Percentiles rank a stretch among this genome's conserved stretches.
Conservation (phyloP, 2,888 invertebrate genomes). For the Entomobrya multifasciata region DNA sequence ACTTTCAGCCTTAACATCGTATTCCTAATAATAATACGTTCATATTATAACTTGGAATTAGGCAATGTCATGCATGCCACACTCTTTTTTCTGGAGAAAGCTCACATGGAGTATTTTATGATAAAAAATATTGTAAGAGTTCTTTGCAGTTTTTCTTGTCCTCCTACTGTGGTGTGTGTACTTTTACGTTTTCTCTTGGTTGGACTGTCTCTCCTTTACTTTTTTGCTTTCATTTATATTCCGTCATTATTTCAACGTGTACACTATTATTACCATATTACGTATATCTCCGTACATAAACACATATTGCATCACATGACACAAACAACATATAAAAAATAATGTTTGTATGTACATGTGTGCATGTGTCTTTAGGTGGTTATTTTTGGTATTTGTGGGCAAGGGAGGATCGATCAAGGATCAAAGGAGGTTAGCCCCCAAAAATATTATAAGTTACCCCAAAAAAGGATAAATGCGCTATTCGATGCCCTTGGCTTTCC, state of each 20-base stretch:
- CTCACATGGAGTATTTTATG: constrained; percentile 11
- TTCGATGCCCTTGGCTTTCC: not conserved
- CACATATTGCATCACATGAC: constrained; percentile 17
- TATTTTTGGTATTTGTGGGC: constrained; percentile 7
- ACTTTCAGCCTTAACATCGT: too few relatives aligned
- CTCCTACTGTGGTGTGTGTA: not conserved
- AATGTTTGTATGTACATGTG: not conserved
- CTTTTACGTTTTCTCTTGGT: not conserved
- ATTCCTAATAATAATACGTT: not conserved
- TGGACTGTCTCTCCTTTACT: too few relatives aligned
- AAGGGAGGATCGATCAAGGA: constrained; percentile 17
- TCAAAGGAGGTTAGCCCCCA: not conserved
- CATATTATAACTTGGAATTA: not conserved
- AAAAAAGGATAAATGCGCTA: too few relatives aligned
- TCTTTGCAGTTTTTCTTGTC: not conserved
- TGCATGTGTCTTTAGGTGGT: not conserved
- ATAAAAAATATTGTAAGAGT: constrained; percentile 20
- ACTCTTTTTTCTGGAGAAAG: not conserved
- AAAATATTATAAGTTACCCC: not conserved
- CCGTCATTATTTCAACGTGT: not conserved
- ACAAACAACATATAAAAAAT: not conserved
- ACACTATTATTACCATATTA: constrained; percentile 5
- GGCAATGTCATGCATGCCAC: not conserved
- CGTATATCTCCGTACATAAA: too few relatives aligned
- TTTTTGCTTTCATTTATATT: not conserved